Evolutionary conservation across 2,797 vertebrate species (phyloP).

Genomic region (Rhinoraja longicauda): DNA sequence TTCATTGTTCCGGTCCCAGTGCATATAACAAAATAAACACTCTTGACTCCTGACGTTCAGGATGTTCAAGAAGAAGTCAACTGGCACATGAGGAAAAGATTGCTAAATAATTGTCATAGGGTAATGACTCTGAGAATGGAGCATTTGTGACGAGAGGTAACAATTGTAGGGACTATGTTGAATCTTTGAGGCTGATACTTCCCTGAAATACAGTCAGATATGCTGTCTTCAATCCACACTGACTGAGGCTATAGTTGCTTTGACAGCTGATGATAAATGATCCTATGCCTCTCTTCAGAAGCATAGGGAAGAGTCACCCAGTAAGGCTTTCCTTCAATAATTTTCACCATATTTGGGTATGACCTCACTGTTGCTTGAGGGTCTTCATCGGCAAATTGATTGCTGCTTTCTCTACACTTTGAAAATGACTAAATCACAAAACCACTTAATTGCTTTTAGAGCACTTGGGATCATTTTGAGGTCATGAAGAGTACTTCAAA

Average conservation of each 20-base stretch:
- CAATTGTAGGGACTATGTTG: neutral
- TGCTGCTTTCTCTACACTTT: neutral
- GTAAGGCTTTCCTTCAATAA: too few relatives aligned
- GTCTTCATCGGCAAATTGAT: neutral
- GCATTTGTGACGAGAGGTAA: neutral
- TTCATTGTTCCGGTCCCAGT: too few relatives aligned
- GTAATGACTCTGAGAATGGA: neutral
- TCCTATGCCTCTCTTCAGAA: neutral
- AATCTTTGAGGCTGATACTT: neutral
- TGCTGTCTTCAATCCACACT: neutral
- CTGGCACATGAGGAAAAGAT: neutral
- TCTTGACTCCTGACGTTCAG: too few relatives aligned
- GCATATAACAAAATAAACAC: too few relatives aligned
- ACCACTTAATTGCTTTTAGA: neutral
- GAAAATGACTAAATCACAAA: neutral
- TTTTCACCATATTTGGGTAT: neutral
- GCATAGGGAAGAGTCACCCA: neutral
- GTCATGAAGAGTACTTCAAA: neutral
- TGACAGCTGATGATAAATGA: neutral
- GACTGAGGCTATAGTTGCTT: neutral
- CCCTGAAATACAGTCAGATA: neutral
- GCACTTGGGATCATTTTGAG: neutral
- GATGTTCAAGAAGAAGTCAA: neutral
- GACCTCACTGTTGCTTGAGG: neutral
- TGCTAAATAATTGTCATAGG: neutral